These are phyloP conservation scores for Nomada fucata DNA, from an alignment of 2,888 invertebrate species.

Conservation along the genomic window DNA sequence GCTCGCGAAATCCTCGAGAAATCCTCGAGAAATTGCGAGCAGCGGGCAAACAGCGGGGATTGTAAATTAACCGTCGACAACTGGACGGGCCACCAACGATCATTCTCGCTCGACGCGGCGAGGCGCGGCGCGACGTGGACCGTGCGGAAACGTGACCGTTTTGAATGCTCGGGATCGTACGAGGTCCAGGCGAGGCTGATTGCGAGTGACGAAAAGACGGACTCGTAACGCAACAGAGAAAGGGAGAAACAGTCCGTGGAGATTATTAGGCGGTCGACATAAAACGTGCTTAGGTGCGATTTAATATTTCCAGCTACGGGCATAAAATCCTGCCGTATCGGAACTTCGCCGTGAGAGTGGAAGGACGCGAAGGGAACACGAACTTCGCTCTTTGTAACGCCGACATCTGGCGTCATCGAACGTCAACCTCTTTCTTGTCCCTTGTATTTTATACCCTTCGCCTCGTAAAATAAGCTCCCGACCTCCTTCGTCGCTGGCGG, in stretches of 20 bases:
- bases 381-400: conserved; percentile 68
- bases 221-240: conserved; percentile 26
- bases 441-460: conserved; percentile 60
- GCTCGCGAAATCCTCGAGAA: neutral
- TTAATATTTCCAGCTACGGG: conserved; percentile 84
- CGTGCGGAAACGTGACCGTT: conserved; percentile 32
- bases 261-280: conserved; percentile 81
- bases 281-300: conserved; percentile 84
- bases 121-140: neutral
- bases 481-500: conserved; percentile 52
- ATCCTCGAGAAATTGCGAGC: neutral
- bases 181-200: neutral
- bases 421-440: conserved; percentile 57
- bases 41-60: neutral
- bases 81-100: conserved; percentile 47
- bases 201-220: conserved; percentile 24
- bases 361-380: conserved; percentile 55
- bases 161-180: conserved; percentile 39
- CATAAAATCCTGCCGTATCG: conserved; percentile 81
- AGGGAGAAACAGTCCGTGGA: conserved; percentile 67
- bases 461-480: conserved; percentile 60
- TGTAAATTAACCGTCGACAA: conserved; percentile 23
- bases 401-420: conserved; percentile 69
- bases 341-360: conserved; percentile 36
- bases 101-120: conserved; percentile 1